These are phyloP conservation scores for Gadus macrocephalus DNA, from an alignment of 2,113 vertebrate genomes.

Conservation along the genomic window DNA sequence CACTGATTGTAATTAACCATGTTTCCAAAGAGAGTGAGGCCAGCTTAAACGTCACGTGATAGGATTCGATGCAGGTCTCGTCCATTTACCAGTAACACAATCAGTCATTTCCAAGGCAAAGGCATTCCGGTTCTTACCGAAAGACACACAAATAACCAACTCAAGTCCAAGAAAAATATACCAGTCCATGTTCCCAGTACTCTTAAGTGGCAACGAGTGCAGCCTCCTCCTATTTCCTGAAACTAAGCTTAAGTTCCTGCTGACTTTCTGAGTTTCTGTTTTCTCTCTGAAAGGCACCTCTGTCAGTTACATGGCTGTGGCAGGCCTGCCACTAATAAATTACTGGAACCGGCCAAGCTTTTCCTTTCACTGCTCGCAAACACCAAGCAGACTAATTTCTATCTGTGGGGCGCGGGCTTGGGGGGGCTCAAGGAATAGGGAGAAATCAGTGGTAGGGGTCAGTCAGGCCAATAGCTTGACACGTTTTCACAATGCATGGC, in stretches of 20 bases:
- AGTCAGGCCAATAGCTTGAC: constrained; percentile 42
- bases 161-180: constrained; percentile 22
- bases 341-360: constrained; percentile 66
- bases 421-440: neutral
- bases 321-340: constrained; percentile 69
- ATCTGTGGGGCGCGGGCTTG: constrained; percentile 41
- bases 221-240: constrained; percentile 49
- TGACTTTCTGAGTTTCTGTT: constrained; percentile 48
- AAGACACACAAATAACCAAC: neutral
- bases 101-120: no score
- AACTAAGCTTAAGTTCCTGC: constrained; percentile 35
- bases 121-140: no score
- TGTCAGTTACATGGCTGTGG: constrained; percentile 61
- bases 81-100: no score
- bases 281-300: constrained; percentile 55
- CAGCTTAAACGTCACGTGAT: no score
- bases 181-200: constrained; percentile 13
- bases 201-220: constrained; percentile 35
- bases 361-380: constrained; percentile 63
- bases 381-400: constrained; percentile 65
- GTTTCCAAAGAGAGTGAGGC: no score
- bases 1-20: no score
- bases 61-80: no score
- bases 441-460: constrained; percentile 37
- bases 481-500: constrained; percentile 23